Conservation (phyloP, 2,888 invertebrate species). For the Ganaspis brasiliensis region DNA sequence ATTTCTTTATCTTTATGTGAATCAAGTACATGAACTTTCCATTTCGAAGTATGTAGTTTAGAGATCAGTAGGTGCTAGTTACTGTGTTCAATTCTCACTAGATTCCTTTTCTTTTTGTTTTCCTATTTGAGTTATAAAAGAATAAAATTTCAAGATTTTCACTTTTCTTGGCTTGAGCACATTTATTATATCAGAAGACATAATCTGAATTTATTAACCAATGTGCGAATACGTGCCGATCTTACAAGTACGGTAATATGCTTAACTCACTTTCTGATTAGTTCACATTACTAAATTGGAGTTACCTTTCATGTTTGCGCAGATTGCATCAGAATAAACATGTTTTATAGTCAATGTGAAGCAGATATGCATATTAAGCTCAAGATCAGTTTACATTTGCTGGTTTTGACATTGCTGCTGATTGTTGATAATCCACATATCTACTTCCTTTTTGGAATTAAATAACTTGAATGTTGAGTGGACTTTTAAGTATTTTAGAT, state of each 20-base stretch:
- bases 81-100: background rate
- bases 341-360: constrained; percentile 2
- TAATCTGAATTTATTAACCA: constrained; percentile 15
- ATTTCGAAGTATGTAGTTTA: constrained; percentile 77
- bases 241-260: constrained; percentile 8
- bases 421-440: constrained; percentile 1
- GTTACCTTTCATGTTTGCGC: constrained; percentile 25
- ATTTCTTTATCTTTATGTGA: constrained; percentile 76
- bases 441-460: constrained; percentile 13
- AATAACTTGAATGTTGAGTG: background rate
- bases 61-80: constrained; percentile 48
- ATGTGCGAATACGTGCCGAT: constrained; percentile 4
- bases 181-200: constrained; percentile 10
- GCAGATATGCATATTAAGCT: constrained; percentile 38
- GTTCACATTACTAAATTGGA: constrained; percentile 15
- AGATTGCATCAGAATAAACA: constrained; percentile 24
- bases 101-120: background rate
- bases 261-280: constrained; percentile 12
- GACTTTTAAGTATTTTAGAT: constrained; percentile 5
- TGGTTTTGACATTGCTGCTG: constrained; percentile 29
- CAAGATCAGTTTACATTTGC: constrained; percentile 28
- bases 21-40: constrained; percentile 78
- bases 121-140: background rate
- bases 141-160: background rate
- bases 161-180: background rate